Percentiles rank a stretch among this genome's conserved stretches.
Evolutionary conservation across 2,888 invertebrate species (phyloP).

Genomic region (Nasonia oneida): DNA sequence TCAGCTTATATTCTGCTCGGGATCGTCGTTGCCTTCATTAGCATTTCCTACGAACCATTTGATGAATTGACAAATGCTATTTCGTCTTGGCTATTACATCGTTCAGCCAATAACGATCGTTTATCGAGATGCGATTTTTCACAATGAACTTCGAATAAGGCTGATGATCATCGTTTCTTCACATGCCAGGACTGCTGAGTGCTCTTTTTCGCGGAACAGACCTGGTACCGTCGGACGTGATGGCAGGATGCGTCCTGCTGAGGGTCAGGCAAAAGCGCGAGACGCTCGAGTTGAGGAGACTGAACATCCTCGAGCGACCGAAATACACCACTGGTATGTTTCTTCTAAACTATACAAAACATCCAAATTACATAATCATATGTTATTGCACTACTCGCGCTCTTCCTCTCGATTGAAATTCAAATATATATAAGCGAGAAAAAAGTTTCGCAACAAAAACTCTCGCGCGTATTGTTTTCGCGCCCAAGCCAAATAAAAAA

Average conservation of each 20-base stretch:
- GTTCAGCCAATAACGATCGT: constrained; percentile 18
- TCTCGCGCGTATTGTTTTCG: too few relatives aligned
- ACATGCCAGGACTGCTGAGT: constrained; percentile 84
- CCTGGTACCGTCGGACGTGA: constrained; percentile 92
- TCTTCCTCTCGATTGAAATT: too few relatives aligned
- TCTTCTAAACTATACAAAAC: not conserved
- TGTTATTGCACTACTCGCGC: too few relatives aligned
- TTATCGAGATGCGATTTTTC: not conserved
- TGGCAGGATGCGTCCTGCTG: constrained; percentile 92
- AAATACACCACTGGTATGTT: constrained; percentile 84
- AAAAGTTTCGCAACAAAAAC: too few relatives aligned
- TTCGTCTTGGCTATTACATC: not conserved
- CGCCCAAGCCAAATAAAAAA: not conserved
- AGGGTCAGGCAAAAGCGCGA: constrained; percentile 88
- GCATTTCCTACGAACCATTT: constrained; percentile 9
- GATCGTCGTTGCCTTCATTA: constrained; percentile 25
- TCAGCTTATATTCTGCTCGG: not conserved
- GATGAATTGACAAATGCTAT: constrained; percentile 26
- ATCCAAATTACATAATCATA: too few relatives aligned
- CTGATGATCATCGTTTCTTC: not conserved
- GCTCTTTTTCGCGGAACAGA: constrained; percentile 91
- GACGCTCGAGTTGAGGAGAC: constrained; percentile 85
- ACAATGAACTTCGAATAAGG: not conserved
- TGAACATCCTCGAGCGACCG: constrained; percentile 84
- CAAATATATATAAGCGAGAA: too few relatives aligned